A percentile compares a stretch with the other conserved stretches of the same genome.
phyloP scores from a whole-genome alignment of 2,888 invertebrate genomes.

The Leucania comma region DNA sequence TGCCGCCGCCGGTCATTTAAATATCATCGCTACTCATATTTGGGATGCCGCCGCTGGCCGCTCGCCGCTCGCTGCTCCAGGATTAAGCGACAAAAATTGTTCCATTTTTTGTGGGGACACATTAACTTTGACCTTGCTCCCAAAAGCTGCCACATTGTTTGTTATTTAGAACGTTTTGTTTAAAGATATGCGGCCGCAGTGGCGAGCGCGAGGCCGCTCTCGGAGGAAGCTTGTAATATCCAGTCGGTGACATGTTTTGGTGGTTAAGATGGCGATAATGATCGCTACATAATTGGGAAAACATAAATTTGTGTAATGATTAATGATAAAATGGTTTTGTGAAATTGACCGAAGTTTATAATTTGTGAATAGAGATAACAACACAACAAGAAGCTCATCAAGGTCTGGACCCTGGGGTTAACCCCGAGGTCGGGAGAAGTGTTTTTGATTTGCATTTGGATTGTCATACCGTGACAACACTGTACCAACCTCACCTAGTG shows the following conservation, averaged over 20 bases:
- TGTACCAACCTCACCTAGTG: no score
- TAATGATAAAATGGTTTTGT: neutral
- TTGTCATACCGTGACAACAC: no score
- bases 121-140: constrained; percentile 65
- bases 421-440: neutral
- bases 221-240: neutral
- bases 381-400: neutral
- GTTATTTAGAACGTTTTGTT: constrained; percentile 37
- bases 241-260: neutral
- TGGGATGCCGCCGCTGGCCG: constrained; percentile 63
- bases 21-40: constrained; percentile 78
- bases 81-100: constrained; percentile 81
- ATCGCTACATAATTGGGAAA: neutral
- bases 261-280: neutral
- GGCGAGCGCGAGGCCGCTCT: neutral
- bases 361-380: no score
- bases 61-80: constrained; percentile 30
- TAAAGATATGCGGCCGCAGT: neutral
- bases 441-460: no score
- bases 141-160: constrained; percentile 27
- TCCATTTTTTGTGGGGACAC: constrained; percentile 66
- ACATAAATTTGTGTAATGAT: neutral
- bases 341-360: no score
- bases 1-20: constrained; percentile 73
- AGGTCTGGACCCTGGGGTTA: neutral